Percentiles rank a stretch among this genome's conserved stretches.
Evolutionary conservation across 2,113 vertebrate species (phyloP).

Genomic region (Paramisgurnus dabryanus): DNA sequence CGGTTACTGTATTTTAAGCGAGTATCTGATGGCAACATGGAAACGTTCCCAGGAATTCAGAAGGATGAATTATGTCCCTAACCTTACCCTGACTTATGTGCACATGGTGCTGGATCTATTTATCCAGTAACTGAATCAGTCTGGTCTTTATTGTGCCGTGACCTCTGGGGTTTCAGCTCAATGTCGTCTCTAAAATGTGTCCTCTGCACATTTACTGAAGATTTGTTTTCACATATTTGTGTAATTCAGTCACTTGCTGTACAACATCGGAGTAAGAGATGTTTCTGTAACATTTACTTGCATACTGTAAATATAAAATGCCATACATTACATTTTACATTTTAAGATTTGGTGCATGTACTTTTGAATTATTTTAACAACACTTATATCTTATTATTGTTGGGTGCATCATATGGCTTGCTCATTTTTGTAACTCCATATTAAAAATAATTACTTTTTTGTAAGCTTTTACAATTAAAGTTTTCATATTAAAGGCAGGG

Average conservation of each 20-base stretch:
- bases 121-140: conserved; percentile 17
- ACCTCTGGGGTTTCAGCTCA: conserved; percentile 25
- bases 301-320: no score
- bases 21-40: not conserved
- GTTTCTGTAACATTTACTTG: not conserved
- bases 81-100: not conserved
- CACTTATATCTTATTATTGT: no score
- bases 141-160: not conserved
- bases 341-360: no score
- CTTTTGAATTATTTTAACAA: no score
- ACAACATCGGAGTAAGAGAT: no score
- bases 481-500: no score
- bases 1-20: not conserved
- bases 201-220: not conserved
- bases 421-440: no score
- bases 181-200: conserved; percentile 1
- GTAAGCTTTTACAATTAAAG: no score
- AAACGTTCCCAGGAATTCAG: not conserved
- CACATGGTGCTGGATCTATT: not conserved
- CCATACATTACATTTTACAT: not conserved
- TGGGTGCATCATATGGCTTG: no score
- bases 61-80: not conserved
- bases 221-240: conserved; percentile 39
- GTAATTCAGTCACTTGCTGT: not conserved
- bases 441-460: no score